phyloP scores from a whole-genome alignment of 2,888 invertebrate genomes.

The Thyatira batis region DNA sequence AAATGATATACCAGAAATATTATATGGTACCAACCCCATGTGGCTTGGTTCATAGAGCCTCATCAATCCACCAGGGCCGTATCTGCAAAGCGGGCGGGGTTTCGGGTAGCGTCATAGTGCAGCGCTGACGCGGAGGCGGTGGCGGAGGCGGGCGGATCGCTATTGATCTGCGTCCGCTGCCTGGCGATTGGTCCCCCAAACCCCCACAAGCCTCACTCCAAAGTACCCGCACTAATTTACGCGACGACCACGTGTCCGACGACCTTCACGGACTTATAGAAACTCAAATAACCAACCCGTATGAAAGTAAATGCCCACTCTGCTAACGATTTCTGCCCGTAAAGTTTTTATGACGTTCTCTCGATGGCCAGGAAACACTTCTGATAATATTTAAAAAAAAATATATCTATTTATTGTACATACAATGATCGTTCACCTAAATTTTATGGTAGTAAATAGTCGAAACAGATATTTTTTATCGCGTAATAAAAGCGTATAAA shows the following conservation, averaged over 20 bases:
- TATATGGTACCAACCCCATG: background rate
- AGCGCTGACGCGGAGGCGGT: slow-evolving; percentile 51
- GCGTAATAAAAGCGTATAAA: slow-evolving; percentile 28
- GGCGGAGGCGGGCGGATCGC: slow-evolving; percentile 35
- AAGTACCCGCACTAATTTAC: slow-evolving; percentile 48
- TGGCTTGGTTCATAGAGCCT: background rate
- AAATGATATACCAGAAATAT: too few relatives aligned
- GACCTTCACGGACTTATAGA: slow-evolving; percentile 53
- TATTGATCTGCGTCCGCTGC: slow-evolving; percentile 47
- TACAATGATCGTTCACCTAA: too few relatives aligned
- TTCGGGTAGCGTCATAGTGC: slow-evolving; percentile 29
- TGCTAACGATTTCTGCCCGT: too few relatives aligned
- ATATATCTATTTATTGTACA: too few relatives aligned
- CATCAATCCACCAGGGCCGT: slow-evolving; percentile 21
- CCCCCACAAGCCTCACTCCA: slow-evolving; percentile 35
- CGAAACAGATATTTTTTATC: slow-evolving; percentile 32
- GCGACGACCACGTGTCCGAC: slow-evolving; percentile 56
- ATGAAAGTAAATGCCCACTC: slow-evolving; percentile 13
- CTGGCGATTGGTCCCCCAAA: slow-evolving; percentile 39
- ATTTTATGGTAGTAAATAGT: slow-evolving; percentile 14
- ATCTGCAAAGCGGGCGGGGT: slow-evolving; percentile 34
- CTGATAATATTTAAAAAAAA: too few relatives aligned
- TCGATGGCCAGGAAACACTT: too few relatives aligned
- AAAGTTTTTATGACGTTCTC: too few relatives aligned
- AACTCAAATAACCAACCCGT: slow-evolving; percentile 31